Base-by-base conservation (phyloP, 2,888 invertebrate genomes). In the Drosophila neutralis region DNA sequence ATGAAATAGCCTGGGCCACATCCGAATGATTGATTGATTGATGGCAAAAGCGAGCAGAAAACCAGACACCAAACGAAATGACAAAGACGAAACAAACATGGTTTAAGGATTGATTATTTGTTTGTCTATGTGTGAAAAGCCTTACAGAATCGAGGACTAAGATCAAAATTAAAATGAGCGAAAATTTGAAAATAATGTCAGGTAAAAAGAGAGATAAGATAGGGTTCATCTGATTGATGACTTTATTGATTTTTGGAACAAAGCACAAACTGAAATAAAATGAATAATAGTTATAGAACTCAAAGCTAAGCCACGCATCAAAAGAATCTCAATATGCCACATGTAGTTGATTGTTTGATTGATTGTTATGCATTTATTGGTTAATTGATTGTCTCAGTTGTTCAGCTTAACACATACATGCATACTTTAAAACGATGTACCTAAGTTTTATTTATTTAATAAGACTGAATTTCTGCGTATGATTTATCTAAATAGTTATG, bases 381-480 rank as follows among this genome's bases (percentile, higher is more conserved):
- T 72, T 48, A 42, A 61, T 71, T 59, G 53, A 72, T 72, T 71
- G 51, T 53, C 60, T 68, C 40, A 62, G 57, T 65, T 76, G 27
- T 58, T 57, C 53, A 60, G 42, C 52, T 40, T 60, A 51, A 29
- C n/a, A 54, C 52, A 40, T 18, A 31, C 8, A 40, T 18, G 27
- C 8, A 40, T 33, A 69, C 45, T 35, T 40, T n/a, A 33, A 82
- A 78, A 80, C 75, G 76, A 84, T 69, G 87, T 87, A 91, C 82
- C 80, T 90, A 79, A 79, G 80, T 91, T 92, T 87, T 85, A 79
- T 90, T 92, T 84, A 72, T 91, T 91, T 92, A 75, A 87, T 85
- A 90, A 91, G 92, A 91, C 91, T 92, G 92, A 91, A 91, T 91
- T 91, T 84, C 72, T 83, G 88, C 82, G 79, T 83, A 86, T 90